Evolutionary conservation across 2,113 vertebrate species (phyloP), one percentile per base, ranked within the genome.

Genomic region (Ariopsis seemanni): DNA sequence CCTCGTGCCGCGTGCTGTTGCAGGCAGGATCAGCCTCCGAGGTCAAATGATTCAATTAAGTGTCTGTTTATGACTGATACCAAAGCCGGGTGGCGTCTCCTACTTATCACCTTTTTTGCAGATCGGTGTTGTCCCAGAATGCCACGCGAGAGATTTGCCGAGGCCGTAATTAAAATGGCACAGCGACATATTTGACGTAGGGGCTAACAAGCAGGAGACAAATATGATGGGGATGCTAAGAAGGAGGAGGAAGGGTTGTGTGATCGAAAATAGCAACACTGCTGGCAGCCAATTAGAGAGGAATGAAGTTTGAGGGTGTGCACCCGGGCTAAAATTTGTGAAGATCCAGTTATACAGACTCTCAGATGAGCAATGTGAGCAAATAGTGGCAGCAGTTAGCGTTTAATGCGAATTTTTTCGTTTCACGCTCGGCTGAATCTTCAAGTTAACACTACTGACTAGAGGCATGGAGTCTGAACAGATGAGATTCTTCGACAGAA

Each of bases 11-110:
- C 93, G 91, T 93, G 93, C 94, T 94, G 92, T 93, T 95, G 95
- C 93, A 92, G 91, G 91, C 57, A 93, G 94, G 87, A 95, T 96
- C 95, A 95, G 94, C 93, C 95, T 95, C 94, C 95, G 94, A 95
- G 95, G 95, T 96, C 94, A 95, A 95, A 95, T 95, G 95, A 96
- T 96, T 95, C 95, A 96, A 96, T 96, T 96, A 96, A 95, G 95
- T 95, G 95, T 96, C 95, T 96, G 95, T 96, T 96, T 95, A 95
- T 95, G 94, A 94, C 94, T 95, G 95, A 96, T 95, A 96, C 94
- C 94, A 94, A 95, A 92, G 94, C 95, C 90, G 93, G 93, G 93
- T 95, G 92, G 94, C 92, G 89, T 92, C 85, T 92, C 93, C 89
- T 93, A 96, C 95, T 95, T 96, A 96, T 96, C 95, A 95, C 95